Base-by-base conservation (phyloP, 2,888 invertebrate genomes). In the Eulithis testata region DNA sequence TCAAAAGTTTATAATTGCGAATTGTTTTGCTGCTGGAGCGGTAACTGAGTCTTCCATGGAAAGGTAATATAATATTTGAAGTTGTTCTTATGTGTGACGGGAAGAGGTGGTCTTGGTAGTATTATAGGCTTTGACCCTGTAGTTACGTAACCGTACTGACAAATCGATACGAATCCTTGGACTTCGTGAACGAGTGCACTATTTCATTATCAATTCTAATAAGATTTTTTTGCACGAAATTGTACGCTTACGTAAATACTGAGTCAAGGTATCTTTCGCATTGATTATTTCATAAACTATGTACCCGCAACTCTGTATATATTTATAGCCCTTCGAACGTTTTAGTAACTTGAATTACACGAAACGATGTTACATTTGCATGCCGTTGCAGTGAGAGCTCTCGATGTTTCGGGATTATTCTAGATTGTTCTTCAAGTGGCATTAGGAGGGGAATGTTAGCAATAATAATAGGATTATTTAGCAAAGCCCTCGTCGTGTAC, bases 401-500 rank as follows among this genome's bases (percentile, higher is more conserved):
- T 70, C 73, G 73, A 72, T 63, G 69, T 63, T 55, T 60, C 49
- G 68, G 71, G 66, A 65, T 55, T 1, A 55, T 60, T 67, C 37
- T 68, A 61, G 75, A 71, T 76, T 71, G 72, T 74, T 75, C 71
- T 76, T 80, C 79, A 76, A 79, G 81, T 82, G 85, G 83, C 82
- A 81, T 85, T 81, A 79, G 76, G 76, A 77, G 73, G 66, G 77
- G 77, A 81, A 82, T 81, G 84, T 86, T 90, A 88, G 89, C 89
- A 86, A 88, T 89, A 87, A 85, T 84, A 74, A 74, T 89, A 88
- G 85, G 82, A 82, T 85, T 84, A 80, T 82, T 84, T 86, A 88
- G 87, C 83, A 79, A 82, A 79, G 82, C 86, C 21, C 85, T 85
- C 60, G 67, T 60, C 63, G 52, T 47, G 47, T n/a, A 5, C 40